A percentile compares a stretch with the other conserved stretches of the same genome.
Conservation (phyloP, 1,140 invertebrate species). For the Cyclargus thomasi region DNA sequence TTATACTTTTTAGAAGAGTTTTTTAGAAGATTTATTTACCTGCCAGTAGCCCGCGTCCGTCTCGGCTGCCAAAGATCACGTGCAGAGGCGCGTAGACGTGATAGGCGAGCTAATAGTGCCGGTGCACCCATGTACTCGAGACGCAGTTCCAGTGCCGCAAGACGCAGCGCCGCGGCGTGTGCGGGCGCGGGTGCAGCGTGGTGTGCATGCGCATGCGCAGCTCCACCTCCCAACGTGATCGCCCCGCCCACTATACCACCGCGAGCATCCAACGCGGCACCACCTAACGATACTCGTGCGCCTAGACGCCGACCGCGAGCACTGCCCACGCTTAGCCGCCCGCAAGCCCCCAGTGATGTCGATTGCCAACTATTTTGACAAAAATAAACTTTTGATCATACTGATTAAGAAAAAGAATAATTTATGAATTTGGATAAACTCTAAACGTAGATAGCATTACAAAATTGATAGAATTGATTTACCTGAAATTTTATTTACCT, state of each 20-base stretch:
- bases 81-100: conserved; percentile 85
- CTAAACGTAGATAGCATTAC: too few relatives aligned
- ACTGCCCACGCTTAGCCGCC: conserved; percentile 94
- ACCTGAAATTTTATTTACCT: too few relatives aligned
- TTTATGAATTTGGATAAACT: too few relatives aligned
- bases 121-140: conserved; percentile 98
- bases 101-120: conserved; percentile 92
- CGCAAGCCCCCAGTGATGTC: conserved; percentile 88
- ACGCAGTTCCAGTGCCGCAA: conserved; percentile 90
- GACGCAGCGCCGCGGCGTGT: conserved; percentile 89
- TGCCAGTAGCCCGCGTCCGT: conserved; percentile 26
- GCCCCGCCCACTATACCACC: conserved; percentile 97
- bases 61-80: conserved; percentile 86
- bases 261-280: conserved; percentile 94
- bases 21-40: conserved; percentile 21
- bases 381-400: neutral
- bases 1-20: too few relatives aligned
- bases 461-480: too few relatives aligned
- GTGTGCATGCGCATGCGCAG: conserved; percentile 95
- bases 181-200: conserved; percentile 91
- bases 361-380: conserved; percentile 85
- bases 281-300: conserved; percentile 90
- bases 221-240: conserved; percentile 92
- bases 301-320: conserved; percentile 95
- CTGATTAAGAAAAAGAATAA: too few relatives aligned